Base-by-base conservation (phyloP, 1,140 invertebrate genomes). In the Orius laevigatus region DNA sequence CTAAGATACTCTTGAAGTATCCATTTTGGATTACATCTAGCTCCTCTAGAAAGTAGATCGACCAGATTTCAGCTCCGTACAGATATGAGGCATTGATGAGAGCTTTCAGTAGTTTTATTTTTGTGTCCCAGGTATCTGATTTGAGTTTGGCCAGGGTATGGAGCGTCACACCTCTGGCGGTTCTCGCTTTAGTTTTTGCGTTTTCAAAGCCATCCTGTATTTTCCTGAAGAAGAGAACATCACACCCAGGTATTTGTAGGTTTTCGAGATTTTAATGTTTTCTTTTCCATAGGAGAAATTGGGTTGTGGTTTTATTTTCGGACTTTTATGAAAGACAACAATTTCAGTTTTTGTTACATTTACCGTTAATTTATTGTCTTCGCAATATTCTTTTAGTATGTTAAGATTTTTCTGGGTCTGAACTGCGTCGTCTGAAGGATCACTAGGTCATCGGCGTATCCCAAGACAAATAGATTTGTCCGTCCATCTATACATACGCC, bases 341-440 rank as follows among this genome's bases (percentile, higher is more conserved):
- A 53, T 47, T 33, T 51, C 55, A 9, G 54, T 53, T 52, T 57
- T 57, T 19, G 50, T 52, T 1, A 36, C 38, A 18, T 57, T 57
- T 1, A 57, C 49, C 18, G 25, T 49, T 33, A 53, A 33, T 1
- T 35, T 19, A 34, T 53, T 53, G 1, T 18, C 1, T 1, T 14
- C 11, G 32, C 52, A 55, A 45, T 55, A 57, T 42, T 57, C 50
- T 10, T 41, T 15, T 10, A 57, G 10, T 4, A 49, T 43, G 4
- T 10, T 46, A 3, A 55, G 18, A 25, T 49, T 48, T 47, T 40
- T 48, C 18, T 42, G 25, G 32, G 55, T 49, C 6, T 49, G 32
- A 20, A 39, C 36, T 5, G 5, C 18, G 32, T 18, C 12, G 25
- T 41, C 40, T 6, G 51, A 36, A n/a, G 53, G 1, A 53, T 36